Conservation (phyloP, 1,140 invertebrate species). For the Colletes latitarsis region DNA sequence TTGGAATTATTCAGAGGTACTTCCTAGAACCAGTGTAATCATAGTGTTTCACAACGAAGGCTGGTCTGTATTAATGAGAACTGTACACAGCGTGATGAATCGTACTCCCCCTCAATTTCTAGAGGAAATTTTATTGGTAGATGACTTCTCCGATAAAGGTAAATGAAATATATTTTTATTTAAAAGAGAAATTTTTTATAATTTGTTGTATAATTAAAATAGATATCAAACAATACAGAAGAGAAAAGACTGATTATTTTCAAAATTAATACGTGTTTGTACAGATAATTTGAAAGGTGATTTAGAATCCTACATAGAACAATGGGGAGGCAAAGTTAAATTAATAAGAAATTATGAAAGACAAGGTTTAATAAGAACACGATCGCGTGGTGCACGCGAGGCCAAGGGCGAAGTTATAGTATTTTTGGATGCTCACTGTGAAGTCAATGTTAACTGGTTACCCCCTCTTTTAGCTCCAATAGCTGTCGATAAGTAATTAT, state of each 20-base stretch:
- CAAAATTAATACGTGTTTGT: constrained; percentile 59
- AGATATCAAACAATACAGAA: not conserved
- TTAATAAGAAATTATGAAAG: constrained; percentile 93
- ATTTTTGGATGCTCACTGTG: constrained; percentile 97
- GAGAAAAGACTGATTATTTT: not conserved
- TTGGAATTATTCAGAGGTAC: constrained; percentile 95
- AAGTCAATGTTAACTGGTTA: constrained; percentile 98
- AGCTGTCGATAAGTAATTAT: constrained; percentile 87
- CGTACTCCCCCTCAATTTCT: constrained; percentile 94
- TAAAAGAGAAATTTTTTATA: not conserved
- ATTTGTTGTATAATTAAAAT: not conserved
- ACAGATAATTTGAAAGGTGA: constrained; percentile 93
- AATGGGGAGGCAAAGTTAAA: constrained; percentile 94
- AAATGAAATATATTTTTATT: not conserved
- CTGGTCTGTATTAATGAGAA: constrained; percentile 95
- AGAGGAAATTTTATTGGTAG: constrained; percentile 98
- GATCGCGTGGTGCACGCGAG: constrained; percentile 96
- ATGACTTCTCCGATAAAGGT: constrained; percentile 98
- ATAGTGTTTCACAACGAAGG: constrained; percentile 99
- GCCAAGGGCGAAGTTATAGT: constrained; percentile 98
- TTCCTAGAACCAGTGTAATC: constrained; percentile 96
- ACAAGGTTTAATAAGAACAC: constrained; percentile 94
- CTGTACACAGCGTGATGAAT: constrained; percentile 98
- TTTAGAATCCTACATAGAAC: constrained; percentile 94
- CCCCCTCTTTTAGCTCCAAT: constrained; percentile 97